Evolutionary conservation across 2,888 invertebrate genomes (phyloP).

Genomic region (Limnephilus rhombicus): DNA sequence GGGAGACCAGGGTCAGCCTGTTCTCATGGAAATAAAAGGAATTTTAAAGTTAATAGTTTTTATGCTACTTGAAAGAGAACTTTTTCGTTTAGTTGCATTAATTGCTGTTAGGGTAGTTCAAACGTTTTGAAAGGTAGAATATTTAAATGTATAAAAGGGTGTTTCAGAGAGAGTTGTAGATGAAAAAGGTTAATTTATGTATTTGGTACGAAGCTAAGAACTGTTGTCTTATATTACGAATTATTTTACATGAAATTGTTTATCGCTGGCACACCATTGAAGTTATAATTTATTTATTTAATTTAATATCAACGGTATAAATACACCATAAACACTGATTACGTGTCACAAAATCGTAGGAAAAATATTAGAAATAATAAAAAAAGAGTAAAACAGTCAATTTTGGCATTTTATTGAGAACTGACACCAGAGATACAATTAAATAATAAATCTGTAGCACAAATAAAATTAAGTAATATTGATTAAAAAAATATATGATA

Average conservation of each 20-base stretch:
- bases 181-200: not conserved
- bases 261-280: no score
- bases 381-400: no score
- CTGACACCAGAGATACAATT: no score
- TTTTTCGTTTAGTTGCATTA: not conserved
- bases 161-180: not conserved
- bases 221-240: not conserved
- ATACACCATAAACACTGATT: no score
- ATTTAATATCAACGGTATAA: no score
- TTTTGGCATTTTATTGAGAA: no score
- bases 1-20: not conserved
- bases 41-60: not conserved
- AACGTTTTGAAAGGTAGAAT: not conserved
- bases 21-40: not conserved
- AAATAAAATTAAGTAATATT: no score
- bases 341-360: no score
- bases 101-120: not conserved
- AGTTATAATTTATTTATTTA: no score
- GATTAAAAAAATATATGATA: no score
- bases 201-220: not conserved
- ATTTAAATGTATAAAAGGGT: not conserved
- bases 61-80: not conserved
- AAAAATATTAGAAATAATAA: no score
- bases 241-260: not conserved
- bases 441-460: no score